Percentiles rank a stretch among this genome's conserved stretches.
phyloP scores from a whole-genome alignment of 2,113 vertebrate species.

The Phainopepla nitens region DNA sequence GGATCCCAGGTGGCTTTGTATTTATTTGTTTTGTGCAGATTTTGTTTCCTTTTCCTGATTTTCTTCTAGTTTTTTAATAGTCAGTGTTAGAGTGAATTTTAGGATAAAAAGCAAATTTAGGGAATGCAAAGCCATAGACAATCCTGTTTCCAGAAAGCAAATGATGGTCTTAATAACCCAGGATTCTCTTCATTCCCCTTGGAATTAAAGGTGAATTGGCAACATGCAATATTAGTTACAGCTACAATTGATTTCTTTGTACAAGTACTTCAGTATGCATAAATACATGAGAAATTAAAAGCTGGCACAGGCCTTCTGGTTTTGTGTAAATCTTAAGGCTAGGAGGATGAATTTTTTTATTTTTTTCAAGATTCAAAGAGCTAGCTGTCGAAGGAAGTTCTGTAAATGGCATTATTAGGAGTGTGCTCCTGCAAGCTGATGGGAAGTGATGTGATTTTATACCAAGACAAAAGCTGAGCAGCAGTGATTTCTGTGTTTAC shows the following conservation, averaged over 20 bases:
- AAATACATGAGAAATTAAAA: slow-evolving; percentile 25
- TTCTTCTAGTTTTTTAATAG: neutral
- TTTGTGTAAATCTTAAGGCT: neutral
- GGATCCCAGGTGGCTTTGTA: neutral
- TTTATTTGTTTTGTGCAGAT: neutral
- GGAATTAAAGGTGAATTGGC: neutral
- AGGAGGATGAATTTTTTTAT: neutral
- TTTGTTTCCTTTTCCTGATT: neutral
- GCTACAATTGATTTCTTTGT: slow-evolving; percentile 2
- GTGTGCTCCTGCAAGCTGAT: neutral
- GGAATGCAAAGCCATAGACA: neutral
- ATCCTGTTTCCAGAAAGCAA: neutral
- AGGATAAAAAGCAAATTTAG: neutral
- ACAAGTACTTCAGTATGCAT: neutral
- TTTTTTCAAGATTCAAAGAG: neutral
- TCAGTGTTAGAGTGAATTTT: neutral
- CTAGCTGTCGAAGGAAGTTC: neutral
- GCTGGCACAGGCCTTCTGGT: neutral
- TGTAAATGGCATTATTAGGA: neutral
- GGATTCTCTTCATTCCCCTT: neutral
- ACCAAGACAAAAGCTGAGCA: neutral
- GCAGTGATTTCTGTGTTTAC: neutral
- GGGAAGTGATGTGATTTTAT: neutral
- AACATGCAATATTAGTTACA: neutral
- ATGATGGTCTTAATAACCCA: neutral